Percentiles rank a stretch among this genome's conserved stretches.
Evolutionary conservation across 2,797 vertebrate species (phyloP).

Genomic region (Gymnoscopelus microlampas): DNA sequence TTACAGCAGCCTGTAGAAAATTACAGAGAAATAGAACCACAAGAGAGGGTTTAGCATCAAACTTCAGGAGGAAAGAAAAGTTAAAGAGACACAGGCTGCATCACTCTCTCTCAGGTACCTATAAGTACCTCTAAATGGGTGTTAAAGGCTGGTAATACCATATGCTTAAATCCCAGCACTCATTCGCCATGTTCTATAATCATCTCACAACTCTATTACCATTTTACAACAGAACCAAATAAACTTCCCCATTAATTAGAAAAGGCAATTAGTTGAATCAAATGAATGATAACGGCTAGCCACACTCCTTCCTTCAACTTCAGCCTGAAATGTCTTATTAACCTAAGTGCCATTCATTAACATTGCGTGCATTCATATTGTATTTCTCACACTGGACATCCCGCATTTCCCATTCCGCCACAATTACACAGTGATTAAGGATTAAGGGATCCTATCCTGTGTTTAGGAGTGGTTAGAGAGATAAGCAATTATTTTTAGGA

Average conservation of each 20-base stretch:
- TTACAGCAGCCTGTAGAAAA: too few relatives aligned
- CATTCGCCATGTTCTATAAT: not conserved
- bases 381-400: constrained; percentile 57
- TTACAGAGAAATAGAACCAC: too few relatives aligned
- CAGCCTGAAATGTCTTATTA: constrained; percentile 73
- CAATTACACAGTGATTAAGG: constrained; percentile 70
- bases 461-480: constrained; percentile 63
- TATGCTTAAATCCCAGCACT: constrained; percentile 1
- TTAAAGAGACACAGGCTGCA: too few relatives aligned
- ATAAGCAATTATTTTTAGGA: constrained; percentile 66
- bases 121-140: too few relatives aligned
- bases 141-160: too few relatives aligned
- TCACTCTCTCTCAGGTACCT: too few relatives aligned
- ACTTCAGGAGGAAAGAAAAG: too few relatives aligned
- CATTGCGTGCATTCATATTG: constrained; percentile 65
- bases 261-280: constrained; percentile 40
- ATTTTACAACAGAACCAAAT: constrained; percentile 35
- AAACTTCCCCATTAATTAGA: constrained; percentile 38
- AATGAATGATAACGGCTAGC: constrained; percentile 42
- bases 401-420: constrained; percentile 64
- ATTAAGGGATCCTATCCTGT: constrained; percentile 69
- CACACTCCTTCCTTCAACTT: constrained; percentile 39
- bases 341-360: constrained; percentile 79
- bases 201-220: not conserved
- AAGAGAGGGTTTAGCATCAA: too few relatives aligned